Percentiles rank a stretch among this genome's conserved stretches.
Evolutionary conservation across 2,888 invertebrate genomes (phyloP).

Genomic region (Dryadula phaetusa): DNA sequence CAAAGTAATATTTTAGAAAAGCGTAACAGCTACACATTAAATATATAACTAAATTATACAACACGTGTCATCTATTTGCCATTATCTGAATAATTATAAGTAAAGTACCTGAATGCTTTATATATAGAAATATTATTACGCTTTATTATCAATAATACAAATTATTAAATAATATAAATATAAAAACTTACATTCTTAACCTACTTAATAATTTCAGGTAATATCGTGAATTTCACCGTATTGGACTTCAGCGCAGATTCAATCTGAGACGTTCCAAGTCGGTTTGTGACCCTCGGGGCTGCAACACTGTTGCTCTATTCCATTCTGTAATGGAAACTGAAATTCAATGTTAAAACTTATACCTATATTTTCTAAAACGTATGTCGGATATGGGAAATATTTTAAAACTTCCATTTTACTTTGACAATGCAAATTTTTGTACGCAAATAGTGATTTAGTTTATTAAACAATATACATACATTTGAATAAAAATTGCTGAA

Average conservation of each 20-base stretch:
- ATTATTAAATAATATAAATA: too few species aligned
- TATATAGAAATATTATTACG: too few species aligned
- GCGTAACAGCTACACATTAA: too few species aligned
- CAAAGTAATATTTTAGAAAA: too few species aligned
- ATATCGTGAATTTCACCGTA: slow-evolving; percentile 3
- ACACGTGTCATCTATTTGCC: too few species aligned
- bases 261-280: slow-evolving; percentile 25
- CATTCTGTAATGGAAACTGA: slow-evolving; percentile 42
- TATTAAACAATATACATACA: neutral
- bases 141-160: too few species aligned
- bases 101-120: too few species aligned
- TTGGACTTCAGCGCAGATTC: slow-evolving; percentile 9
- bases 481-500: neutral
- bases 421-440: neutral
- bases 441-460: neutral
- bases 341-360: slow-evolving; percentile 38
- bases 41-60: too few species aligned
- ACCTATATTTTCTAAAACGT: slow-evolving; percentile 40
- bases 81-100: too few species aligned
- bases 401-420: slow-evolving; percentile 18
- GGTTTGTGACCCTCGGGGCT: slow-evolving; percentile 30
- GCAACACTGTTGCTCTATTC: slow-evolving; percentile 40
- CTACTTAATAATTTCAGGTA: neutral
- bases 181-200: neutral
- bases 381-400: slow-evolving; percentile 22